A percentile compares a stretch with the other conserved stretches of the same genome.
phyloP scores from a whole-genome alignment of 2,888 invertebrate species.

The Apamea monoglypha region DNA sequence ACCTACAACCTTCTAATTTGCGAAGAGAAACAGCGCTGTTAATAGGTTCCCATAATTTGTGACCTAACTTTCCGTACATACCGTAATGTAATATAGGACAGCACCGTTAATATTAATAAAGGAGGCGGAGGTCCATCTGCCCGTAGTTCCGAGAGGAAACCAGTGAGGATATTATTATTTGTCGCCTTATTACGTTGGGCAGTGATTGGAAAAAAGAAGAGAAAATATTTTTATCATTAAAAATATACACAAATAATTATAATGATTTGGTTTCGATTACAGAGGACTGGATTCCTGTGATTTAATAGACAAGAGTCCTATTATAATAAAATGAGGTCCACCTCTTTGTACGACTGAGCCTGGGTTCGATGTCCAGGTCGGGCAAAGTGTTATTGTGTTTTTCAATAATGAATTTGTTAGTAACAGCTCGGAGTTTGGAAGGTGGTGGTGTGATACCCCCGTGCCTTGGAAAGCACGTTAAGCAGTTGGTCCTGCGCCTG shows the following conservation, averaged over 20 bases:
- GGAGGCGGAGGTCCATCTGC: slow-evolving; percentile 30
- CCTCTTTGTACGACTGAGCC: not conserved
- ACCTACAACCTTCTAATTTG: slow-evolving; percentile 1
- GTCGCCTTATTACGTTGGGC: slow-evolving; percentile 39
- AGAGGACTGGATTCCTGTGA: not conserved
- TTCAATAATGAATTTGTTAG: not conserved
- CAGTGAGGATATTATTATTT: slow-evolving; percentile 55
- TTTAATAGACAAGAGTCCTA: not conserved
- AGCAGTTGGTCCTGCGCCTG: not conserved
- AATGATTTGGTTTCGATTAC: not conserved
- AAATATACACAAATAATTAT: not conserved
- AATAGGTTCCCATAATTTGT: slow-evolving; percentile 50
- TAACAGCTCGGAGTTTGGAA: not conserved
- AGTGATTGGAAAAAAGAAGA: not conserved
- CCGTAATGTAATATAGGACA: slow-evolving; percentile 17
- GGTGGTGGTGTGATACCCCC: not conserved
- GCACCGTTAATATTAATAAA: slow-evolving; percentile 63
- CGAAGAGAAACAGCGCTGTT: slow-evolving; percentile 5
- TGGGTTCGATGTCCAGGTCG: too few species aligned
- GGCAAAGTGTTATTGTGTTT: not conserved
- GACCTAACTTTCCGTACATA: slow-evolving; percentile 24
- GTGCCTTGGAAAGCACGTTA: not conserved
- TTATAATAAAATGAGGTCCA: not conserved
- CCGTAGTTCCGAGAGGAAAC: slow-evolving; percentile 49
- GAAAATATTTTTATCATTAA: not conserved